Evolutionary conservation across 2,113 vertebrate species (phyloP).

Genomic region (Aplodontia rufa): DNA sequence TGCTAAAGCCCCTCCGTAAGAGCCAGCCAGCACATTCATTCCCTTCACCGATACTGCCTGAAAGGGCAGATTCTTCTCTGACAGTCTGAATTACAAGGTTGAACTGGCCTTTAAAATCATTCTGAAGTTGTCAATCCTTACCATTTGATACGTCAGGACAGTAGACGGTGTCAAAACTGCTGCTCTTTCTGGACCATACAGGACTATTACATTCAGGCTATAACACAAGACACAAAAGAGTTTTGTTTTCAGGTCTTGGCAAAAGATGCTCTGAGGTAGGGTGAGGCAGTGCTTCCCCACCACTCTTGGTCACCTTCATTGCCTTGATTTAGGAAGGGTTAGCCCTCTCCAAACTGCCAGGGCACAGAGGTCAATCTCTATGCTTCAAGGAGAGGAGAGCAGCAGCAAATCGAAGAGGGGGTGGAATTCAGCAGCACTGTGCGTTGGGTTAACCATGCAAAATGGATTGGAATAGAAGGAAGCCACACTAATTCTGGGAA

Average conservation of each 20-base stretch:
- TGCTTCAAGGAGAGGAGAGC: constrained; percentile 29
- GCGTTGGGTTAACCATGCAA: constrained; percentile 83
- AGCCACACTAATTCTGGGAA: constrained; percentile 88
- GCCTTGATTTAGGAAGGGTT: constrained; percentile 42
- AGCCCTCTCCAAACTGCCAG: not conserved
- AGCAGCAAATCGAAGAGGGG: not conserved
- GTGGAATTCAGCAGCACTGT: constrained; percentile 76
- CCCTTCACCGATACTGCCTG: not conserved
- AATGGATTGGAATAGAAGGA: constrained; percentile 91
- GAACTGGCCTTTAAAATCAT: not conserved
- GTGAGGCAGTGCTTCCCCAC: not conserved
- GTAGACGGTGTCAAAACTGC: constrained; percentile 88
- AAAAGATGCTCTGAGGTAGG: not conserved
- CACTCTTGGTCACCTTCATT: not conserved
- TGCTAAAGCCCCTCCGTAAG: not conserved
- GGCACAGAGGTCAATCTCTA: constrained; percentile 63
- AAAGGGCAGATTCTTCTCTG: not conserved
- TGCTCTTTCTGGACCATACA: constrained; percentile 89
- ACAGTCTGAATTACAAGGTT: not conserved
- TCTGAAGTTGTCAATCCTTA: constrained; percentile 81
- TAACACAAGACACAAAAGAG: constrained; percentile 76
- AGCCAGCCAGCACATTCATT: not conserved
- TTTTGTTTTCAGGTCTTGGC: not conserved
- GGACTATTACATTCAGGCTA: constrained; percentile 93
- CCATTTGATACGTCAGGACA: constrained; percentile 88